Base-by-base conservation (phyloP, 2,113 vertebrate genomes). In the Felis catus region DNA sequence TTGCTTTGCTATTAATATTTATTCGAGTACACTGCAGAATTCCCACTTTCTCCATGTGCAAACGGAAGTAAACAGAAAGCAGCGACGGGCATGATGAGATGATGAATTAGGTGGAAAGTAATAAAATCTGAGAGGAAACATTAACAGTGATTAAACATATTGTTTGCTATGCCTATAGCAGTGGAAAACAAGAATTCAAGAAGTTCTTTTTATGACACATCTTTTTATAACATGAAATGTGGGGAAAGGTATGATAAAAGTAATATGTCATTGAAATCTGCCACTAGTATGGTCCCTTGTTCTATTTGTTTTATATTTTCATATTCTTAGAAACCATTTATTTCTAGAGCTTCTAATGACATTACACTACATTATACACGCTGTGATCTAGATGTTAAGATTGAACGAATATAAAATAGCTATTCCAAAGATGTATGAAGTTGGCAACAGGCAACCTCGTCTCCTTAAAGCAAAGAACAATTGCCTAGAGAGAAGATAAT, bases 401-500 rank as follows among this genome's bases (percentile, higher is more conserved):
- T 6, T 88, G 87, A 96, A 83, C 39, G 36, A 89, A 84, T 81
- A 92, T 88, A 96, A 97, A 96, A 84, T 55, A 95, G 29, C 79
- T 96, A 70, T 96, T 88, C 27, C 4, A 71, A 97, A 97, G 53
- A 96, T 95, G 14, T 90, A 92, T 95, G 80, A 87, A 81, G 71
- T 13, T 85, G 51, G 3, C 51, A 95, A 93, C 61, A 85, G 41
- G 16, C 39, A 97, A 71, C 33, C 68, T 97, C 51, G 63, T 91
- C 61, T 91, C 61, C 41, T 90, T 92, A 92, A 89, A 92, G 41
- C 51, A 94, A 83, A 83, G n/a, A 92, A 86, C 51, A 88, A 88
- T 81, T 97, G 70, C 68, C 76, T 95, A 81, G 70, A 95, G 93
- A 94, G 94, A 95, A 89, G 51, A 81, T 82, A 91, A 91, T 82